These are phyloP conservation scores for Neoitamus cyanurus DNA, from an alignment of 2,888 invertebrate species.

Conservation along the genomic window DNA sequence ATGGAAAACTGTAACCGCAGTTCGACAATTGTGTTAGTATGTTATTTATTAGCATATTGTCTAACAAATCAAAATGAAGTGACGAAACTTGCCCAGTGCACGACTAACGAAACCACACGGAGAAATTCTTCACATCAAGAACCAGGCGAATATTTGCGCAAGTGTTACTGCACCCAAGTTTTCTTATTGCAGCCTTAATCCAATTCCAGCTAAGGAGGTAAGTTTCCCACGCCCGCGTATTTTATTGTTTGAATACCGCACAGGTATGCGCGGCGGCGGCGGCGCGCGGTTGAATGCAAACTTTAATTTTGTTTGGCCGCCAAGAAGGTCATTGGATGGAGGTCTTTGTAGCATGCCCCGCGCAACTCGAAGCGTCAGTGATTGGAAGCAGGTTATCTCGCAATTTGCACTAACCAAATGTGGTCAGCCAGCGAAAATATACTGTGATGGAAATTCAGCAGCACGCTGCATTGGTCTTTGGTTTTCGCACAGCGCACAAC, in stretches of 20 bases:
- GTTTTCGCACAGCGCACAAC: not conserved
- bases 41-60: not conserved
- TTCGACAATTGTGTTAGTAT: too few species aligned
- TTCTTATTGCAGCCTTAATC: not conserved
- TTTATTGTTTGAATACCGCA: not conserved
- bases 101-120: not conserved
- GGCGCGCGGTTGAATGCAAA: not conserved
- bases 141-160: not conserved
- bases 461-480: not conserved
- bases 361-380: not conserved
- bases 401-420: constrained; percentile 13
- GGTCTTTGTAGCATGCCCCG: not conserved
- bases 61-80: not conserved
- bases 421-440: not conserved
- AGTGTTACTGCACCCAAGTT: constrained; percentile 1
- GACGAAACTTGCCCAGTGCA: not conserved
- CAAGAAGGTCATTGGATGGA: constrained; percentile 12
- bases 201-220: not conserved
- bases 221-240: constrained; percentile 21
- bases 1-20: too few species aligned
- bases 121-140: not conserved
- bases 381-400: not conserved
- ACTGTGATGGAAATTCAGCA: not conserved
- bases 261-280: not conserved
- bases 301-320: constrained; percentile 21